Evolutionary conservation across 2,113 vertebrate genomes (phyloP), one percentile per base, ranked within the genome.

Genomic region (Anser cygnoides): DNA sequence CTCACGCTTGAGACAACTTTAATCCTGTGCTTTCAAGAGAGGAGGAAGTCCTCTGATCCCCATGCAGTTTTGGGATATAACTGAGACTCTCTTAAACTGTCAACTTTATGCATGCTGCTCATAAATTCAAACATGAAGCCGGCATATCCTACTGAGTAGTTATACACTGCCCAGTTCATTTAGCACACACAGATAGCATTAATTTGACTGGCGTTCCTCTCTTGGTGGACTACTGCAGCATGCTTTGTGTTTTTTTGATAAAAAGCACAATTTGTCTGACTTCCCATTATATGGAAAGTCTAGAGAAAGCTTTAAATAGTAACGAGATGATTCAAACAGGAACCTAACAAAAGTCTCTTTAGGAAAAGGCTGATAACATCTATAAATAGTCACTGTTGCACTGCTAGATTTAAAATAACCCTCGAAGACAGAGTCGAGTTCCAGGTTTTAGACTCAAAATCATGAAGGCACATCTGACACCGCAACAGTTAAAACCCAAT

Each of bases 301-400:
- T 85, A 70, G 25, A 61, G 66, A 78, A 90, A 90, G 57, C 46
- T 92, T 82, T 93, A 91, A 91, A 95, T 94, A 96, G 89, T 44
- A 97, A 81, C 66, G 68, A 57, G 84, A 94, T 91, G 85, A 92
- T 90, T 92, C 85, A 81, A 97, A 93, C 79, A 88, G 93, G 85
- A 95, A 96, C 90, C 59, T 58, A 84, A 75, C 33, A 74, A 90
- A 80, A 44, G 43, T 59, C 61, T 81, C 79, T 88, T 95, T 92
- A 92, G 79, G 79, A 94, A 95, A 95, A 94, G 33, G 37, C 88
- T 95, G 72, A 81, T 83, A 89, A 94, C 37, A 85, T 90, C 94
- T 94, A 93, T 83, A 95, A 96, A 96, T 96, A 92, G 41, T 70
- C 91, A 12, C 4, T n/a, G 58, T 72, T 91, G 74, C 25, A 23